These are phyloP conservation scores for Syngnathus rostellatus DNA, from an alignment of 2,797 vertebrate genomes.

Conservation along the genomic window DNA sequence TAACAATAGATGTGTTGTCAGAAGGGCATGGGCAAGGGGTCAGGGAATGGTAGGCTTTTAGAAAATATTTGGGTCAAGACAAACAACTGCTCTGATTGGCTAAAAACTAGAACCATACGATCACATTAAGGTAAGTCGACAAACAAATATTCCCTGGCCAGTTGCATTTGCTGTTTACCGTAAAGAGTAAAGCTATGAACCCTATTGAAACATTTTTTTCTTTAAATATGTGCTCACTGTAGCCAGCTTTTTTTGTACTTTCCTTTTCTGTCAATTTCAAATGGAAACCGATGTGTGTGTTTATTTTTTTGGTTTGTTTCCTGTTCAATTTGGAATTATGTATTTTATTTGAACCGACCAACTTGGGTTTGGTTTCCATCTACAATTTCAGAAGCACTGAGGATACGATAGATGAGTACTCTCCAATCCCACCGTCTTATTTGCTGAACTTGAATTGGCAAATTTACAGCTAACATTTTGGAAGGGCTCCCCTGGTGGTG, in stretches of 20 bases:
- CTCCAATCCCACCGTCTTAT: slow-evolving; percentile 80
- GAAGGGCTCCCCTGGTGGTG: slow-evolving; percentile 36
- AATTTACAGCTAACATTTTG: slow-evolving; percentile 33
- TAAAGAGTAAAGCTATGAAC: slow-evolving; percentile 82
- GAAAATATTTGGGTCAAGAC: slow-evolving; percentile 23
- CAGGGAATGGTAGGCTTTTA: slow-evolving; percentile 27
- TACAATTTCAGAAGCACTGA: slow-evolving; percentile 57
- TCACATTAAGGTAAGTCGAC: slow-evolving; percentile 66
- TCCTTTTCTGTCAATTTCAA: slow-evolving; percentile 50
- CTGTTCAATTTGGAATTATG: slow-evolving; percentile 66
- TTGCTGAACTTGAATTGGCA: slow-evolving; percentile 65
- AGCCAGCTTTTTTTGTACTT: slow-evolving; percentile 48
- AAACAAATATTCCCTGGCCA: slow-evolving; percentile 48
- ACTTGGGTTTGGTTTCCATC: slow-evolving; percentile 62
- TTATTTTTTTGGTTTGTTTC: slow-evolving; percentile 37
- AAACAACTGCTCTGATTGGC: slow-evolving; percentile 16
- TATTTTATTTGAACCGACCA: slow-evolving; percentile 52
- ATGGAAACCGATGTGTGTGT: slow-evolving; percentile 31
- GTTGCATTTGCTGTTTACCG: slow-evolving; percentile 71
- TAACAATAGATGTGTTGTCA: slow-evolving; percentile 39
- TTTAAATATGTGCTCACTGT: slow-evolving; percentile 46
- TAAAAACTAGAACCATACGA: slow-evolving; percentile 15
- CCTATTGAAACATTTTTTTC: slow-evolving; percentile 75
- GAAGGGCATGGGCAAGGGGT: slow-evolving; percentile 28
- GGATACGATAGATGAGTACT: slow-evolving; percentile 73